Evolutionary conservation across 1,140 invertebrate species (phyloP), one percentile per base, ranked within the genome.

Genomic region (Pomacea maculata): DNA sequence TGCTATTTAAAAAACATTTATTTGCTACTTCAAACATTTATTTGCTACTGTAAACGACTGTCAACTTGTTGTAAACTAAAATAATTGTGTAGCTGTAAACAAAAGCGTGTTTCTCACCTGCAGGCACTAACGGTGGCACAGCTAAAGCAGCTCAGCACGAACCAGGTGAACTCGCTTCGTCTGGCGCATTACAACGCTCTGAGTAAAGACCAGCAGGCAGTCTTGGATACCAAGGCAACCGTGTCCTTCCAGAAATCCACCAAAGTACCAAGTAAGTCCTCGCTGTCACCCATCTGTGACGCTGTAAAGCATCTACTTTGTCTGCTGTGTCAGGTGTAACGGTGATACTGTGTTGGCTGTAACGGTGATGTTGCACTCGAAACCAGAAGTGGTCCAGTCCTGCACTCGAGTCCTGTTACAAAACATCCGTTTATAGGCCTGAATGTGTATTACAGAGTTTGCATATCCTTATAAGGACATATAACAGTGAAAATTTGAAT

Each of bases 141-240:
- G 72, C 70, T 84, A 8, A 74, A 55, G 21, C 52, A 75, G 5
- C 77, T 84, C 25, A 82, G 81, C 76, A 68, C 79, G 17, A 82
- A 80, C 71, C 83, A 84, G 78, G 83, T 79, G 8, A 82, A 82
- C 72, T 45, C 81, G 6, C 57, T 84, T 29, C 78, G 75, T 19
- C 54, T 80, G 25, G 81, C 71, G 3, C 81, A 82, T 57, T 82
- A 79, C 76, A 29, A 75, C 25, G 78, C 80, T 15, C 65, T 84
- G 29, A 79, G 61, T 55, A 55, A 70, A 25, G 61, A 77, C 0
- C 80, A 82, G 72, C 77, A 79, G 72, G 57, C 34, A 5, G 34
- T 78, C 29, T 12, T 84, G 15, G 67, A 73, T 25, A n/a, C 55
- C 64, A 82, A 82, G 75, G 71, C 79, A 19, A 80, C 78, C 4